A percentile compares a stretch with the other conserved stretches of the same genome.
phyloP scores from a whole-genome alignment of 2,888 invertebrate species.

The Oconnorella tubifera region DNA sequence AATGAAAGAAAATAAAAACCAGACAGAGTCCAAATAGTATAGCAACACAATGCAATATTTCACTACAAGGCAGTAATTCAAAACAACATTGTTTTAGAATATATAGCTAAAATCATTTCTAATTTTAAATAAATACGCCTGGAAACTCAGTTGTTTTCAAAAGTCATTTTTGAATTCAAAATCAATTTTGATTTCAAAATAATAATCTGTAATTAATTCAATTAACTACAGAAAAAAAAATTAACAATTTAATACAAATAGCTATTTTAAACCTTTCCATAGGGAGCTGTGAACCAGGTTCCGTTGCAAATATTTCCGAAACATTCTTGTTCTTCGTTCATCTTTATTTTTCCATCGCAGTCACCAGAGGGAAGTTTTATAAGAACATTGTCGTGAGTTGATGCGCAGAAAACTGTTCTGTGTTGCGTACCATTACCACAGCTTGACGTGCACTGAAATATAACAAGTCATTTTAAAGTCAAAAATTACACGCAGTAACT shows the following conservation, averaged over 20 bases:
- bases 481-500: not conserved
- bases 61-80: no score
- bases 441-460: slow-evolving; percentile 46
- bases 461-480: not conserved
- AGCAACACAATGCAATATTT: no score
- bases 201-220: no score
- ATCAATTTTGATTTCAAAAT: no score
- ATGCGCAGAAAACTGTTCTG: slow-evolving; percentile 46
- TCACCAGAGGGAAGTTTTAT: slow-evolving; percentile 7
- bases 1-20: no score
- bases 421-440: slow-evolving; percentile 50
- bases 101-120: no score
- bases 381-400: not conserved
- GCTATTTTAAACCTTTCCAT: slow-evolving; percentile 61
- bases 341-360: slow-evolving; percentile 23
- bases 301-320: slow-evolving; percentile 58
- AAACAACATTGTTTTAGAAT: no score
- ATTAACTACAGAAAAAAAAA: no score
- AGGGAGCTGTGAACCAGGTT: slow-evolving; percentile 79
- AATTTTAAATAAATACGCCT: no score
- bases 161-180: no score
- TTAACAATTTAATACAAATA: not conserved
- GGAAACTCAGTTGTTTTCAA: no score
- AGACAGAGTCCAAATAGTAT: no score
- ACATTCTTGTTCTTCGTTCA: slow-evolving; percentile 23